These are phyloP conservation scores for Tachina lurida DNA, from an alignment of 2,888 invertebrate genomes.

Conservation along the genomic window DNA sequence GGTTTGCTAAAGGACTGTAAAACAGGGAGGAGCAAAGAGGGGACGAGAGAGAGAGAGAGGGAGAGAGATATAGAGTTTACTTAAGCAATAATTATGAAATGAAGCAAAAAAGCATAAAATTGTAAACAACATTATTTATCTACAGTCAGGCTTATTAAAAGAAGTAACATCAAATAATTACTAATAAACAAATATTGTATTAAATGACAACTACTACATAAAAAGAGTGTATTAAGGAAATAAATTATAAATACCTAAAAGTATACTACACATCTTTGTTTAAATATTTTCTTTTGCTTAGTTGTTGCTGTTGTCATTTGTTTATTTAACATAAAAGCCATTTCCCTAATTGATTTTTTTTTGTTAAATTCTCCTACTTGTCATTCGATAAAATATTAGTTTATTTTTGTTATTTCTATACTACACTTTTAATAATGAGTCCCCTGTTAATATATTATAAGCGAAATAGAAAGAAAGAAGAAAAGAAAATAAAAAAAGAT, in stretches of 20 bases:
- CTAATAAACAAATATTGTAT: constrained; percentile 44
- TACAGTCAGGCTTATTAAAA: constrained; percentile 10
- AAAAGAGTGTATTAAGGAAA: not conserved
- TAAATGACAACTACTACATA: not conserved
- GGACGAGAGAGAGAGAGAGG: not conserved
- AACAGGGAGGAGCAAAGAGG: not conserved
- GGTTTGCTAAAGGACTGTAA: not conserved
- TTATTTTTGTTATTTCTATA: constrained; percentile 31
- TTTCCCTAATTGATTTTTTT: constrained; percentile 65
- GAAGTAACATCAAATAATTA: constrained; percentile 26
- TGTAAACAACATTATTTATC: constrained; percentile 18
- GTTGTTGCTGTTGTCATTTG: not conserved
- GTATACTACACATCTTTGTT: not conserved
- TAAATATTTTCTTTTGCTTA: not conserved
- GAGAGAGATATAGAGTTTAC: no score
- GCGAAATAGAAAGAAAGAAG: not conserved
- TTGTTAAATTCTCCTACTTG: constrained; percentile 11
- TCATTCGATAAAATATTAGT: constrained; percentile 67
- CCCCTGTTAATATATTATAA: constrained; percentile 68
- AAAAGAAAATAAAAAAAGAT: constrained; percentile 19
- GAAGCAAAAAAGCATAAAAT: not conserved
- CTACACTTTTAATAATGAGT: constrained; percentile 64
- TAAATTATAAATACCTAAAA: constrained; percentile 18
- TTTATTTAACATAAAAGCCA: constrained; percentile 57
- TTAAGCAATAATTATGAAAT: constrained; percentile 28